Evolutionary conservation across 2,888 invertebrate genomes (phyloP).

Genomic region (Eupithecia pulchellata): DNA sequence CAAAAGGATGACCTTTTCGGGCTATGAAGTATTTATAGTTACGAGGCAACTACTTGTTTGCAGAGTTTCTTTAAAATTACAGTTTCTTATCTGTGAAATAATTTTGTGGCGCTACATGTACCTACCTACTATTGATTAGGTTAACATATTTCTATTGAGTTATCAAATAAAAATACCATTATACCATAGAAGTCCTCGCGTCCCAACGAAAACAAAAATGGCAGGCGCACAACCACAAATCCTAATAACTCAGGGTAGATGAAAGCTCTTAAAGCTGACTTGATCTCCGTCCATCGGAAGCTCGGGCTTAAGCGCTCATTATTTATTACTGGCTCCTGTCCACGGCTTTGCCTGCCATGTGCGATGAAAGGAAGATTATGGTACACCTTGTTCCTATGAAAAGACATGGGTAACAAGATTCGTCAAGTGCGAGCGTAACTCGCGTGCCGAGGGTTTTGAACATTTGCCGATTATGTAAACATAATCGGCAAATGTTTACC

Average conservation of each 20-base stretch:
- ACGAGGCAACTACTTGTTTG: too few relatives aligned
- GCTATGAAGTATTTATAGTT: too few relatives aligned
- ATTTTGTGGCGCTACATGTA: not conserved
- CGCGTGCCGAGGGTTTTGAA: too few relatives aligned
- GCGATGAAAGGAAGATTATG: not conserved
- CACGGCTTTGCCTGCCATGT: constrained; percentile 3
- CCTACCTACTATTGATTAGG: not conserved
- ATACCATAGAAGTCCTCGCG: not conserved
- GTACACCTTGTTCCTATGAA: not conserved
- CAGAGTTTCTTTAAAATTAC: too few relatives aligned
- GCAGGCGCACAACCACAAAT: constrained; percentile 21
- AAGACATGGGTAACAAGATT: not conserved
- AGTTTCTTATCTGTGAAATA: not conserved
- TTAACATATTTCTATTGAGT: not conserved
- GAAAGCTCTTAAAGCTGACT: constrained; percentile 46
- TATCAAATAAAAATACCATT: not conserved
- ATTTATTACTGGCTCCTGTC: constrained; percentile 52
- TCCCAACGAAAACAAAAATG: constrained; percentile 3
- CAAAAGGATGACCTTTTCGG: not conserved
- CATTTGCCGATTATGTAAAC: too few relatives aligned
- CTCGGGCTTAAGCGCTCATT: constrained; percentile 50
- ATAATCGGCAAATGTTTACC: too few relatives aligned
- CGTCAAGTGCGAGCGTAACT: too few relatives aligned
- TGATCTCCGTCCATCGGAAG: constrained; percentile 57
- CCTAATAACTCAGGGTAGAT: constrained; percentile 43